A percentile compares a stretch with the other conserved stretches of the same genome.
phyloP scores from a whole-genome alignment of 2,797 vertebrate species.

The Gadopsis bispinosus region DNA sequence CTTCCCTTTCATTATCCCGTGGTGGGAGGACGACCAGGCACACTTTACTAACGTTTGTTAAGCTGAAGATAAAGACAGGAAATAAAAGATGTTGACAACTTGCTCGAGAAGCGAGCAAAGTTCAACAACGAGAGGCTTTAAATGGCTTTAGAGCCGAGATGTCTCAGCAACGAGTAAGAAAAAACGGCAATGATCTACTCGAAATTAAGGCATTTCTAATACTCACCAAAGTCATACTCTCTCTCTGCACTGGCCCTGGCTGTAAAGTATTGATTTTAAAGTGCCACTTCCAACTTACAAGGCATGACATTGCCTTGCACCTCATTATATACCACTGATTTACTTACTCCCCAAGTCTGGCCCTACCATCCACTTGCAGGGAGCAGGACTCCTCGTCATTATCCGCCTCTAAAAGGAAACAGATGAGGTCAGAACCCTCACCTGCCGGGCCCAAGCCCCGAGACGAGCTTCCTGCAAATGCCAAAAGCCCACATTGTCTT shows the following conservation, averaged over 20 bases:
- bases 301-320: conserved; percentile 56
- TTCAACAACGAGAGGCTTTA: neutral
- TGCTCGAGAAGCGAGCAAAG: neutral
- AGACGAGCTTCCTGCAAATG: conserved; percentile 29
- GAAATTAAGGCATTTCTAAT: conserved; percentile 45
- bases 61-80: neutral
- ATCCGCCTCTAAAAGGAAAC: conserved; percentile 30
- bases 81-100: conserved; percentile 11
- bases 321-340: conserved; percentile 66
- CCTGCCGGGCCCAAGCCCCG: conserved; percentile 7
- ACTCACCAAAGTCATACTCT: conserved; percentile 44
- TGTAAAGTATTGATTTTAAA: conserved; percentile 72
- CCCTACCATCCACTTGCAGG: conserved; percentile 27
- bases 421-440: conserved; percentile 43
- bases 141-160: conserved; percentile 2
- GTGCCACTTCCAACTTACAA: conserved; percentile 58
- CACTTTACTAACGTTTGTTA: conserved; percentile 8
- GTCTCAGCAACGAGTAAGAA: neutral
- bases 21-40: neutral
- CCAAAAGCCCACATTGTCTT: neutral
- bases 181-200: neutral
- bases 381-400: conserved; percentile 18
- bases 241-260: conserved; percentile 19
- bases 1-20: conserved; percentile 6
- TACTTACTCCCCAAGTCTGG: conserved; percentile 50